phyloP scores from a whole-genome alignment of 23 tunicate species.

The Trididemnum clinides region DNA sequence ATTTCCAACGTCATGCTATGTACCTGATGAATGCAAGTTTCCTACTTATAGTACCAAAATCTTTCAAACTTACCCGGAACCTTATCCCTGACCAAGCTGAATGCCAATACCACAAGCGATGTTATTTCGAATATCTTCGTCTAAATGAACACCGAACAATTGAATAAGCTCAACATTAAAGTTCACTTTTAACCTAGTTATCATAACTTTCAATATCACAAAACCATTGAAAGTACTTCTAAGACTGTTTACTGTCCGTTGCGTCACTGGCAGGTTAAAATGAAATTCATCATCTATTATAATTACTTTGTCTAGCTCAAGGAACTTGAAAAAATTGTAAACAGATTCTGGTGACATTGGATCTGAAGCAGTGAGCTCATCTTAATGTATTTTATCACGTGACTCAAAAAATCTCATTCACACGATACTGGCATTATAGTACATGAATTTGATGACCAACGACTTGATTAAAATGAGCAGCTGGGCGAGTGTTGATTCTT shows the following conservation, averaged over 20 bases:
- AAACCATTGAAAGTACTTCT: neutral
- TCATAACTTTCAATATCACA: neutral
- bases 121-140: neutral
- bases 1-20: no score
- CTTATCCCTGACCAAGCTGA: neutral
- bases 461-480: neutral
- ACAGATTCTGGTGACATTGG: neutral
- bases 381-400: neutral
- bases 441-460: conserved; percentile 1
- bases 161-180: no score
- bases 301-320: neutral
- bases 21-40: neutral
- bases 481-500: neutral
- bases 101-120: neutral
- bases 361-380: neutral
- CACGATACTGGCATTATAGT: neutral
- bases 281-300: no score
- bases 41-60: neutral
- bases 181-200: no score
- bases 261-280: neutral
- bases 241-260: neutral
- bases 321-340: neutral
- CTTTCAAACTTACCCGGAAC: neutral
- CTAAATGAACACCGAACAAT: no score
- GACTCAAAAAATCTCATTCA: neutral